Evolutionary conservation across 2,888 invertebrate genomes (phyloP).

Genomic region (Sussaba pulchella): DNA sequence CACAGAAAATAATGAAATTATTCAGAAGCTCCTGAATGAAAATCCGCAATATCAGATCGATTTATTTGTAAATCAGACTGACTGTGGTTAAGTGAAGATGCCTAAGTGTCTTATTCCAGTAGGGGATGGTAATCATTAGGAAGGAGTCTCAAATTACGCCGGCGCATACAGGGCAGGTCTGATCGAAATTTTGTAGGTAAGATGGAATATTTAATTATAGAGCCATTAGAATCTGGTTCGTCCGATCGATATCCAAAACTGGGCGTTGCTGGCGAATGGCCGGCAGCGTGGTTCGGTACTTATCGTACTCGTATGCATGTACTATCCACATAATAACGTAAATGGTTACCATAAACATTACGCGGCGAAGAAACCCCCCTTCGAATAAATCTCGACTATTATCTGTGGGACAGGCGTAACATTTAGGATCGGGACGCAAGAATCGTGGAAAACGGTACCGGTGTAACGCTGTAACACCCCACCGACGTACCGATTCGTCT

Average conservation of each 20-base stretch:
- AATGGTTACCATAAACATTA: conserved; percentile 37
- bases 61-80: no score
- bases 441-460: conserved; percentile 40
- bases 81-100: no score
- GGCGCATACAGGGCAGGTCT: conserved; percentile 6
- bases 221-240: conserved; percentile 29
- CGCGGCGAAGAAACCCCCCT: conserved; percentile 45
- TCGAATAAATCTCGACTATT: conserved; percentile 56
- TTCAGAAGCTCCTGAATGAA: no score
- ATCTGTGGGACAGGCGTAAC: conserved; percentile 80
- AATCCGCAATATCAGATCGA: no score
- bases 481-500: conserved; percentile 49
- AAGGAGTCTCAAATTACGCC: no score
- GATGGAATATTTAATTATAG: conserved; percentile 4
- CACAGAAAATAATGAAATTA: no score
- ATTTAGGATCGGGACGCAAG: conserved; percentile 74
- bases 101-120: no score
- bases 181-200: conserved; percentile 10
- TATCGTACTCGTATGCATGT: background rate
- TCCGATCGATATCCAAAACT: conserved; percentile 15
- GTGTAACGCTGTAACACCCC: conserved; percentile 37
- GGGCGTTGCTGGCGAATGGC: conserved; percentile 42
- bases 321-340: conserved; percentile 3
- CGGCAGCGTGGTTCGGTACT: conserved; percentile 1
- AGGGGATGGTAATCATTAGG: no score